Percentiles rank a stretch among this genome's conserved stretches.
These are phyloP conservation scores for Campoplex capitator DNA, from an alignment of 2,888 invertebrate genomes.

Conservation along the genomic window DNA sequence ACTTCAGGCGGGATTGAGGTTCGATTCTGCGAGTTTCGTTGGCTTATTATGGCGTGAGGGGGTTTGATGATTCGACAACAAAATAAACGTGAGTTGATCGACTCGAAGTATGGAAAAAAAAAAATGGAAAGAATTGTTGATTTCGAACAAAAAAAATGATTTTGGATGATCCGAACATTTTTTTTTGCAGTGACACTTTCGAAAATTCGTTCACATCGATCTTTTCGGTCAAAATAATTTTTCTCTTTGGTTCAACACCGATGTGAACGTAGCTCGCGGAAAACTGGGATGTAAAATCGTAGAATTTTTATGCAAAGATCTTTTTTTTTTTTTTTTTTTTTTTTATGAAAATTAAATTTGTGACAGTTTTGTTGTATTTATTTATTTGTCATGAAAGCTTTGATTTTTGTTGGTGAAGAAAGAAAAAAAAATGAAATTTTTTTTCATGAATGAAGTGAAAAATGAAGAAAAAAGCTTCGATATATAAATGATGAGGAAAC, in stretches of 20 bases:
- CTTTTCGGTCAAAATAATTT: neutral
- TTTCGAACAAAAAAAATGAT: neutral
- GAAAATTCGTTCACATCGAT: neutral
- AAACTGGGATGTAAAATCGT: neutral
- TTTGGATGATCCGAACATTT: neutral
- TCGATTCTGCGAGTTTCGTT: slow-evolving; percentile 42
- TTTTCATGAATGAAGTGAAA: slow-evolving; percentile 17
- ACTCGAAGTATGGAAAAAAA: slow-evolving; percentile 29
- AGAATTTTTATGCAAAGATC: neutral
- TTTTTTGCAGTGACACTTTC: neutral
- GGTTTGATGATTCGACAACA: slow-evolving; percentile 67
- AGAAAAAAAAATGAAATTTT: slow-evolving; percentile 9
- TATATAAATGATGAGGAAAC: slow-evolving; percentile 46
- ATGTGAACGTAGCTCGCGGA: neutral
- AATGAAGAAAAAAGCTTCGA: slow-evolving; percentile 50
- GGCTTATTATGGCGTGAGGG: slow-evolving; percentile 71
- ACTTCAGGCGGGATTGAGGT: slow-evolving; percentile 36
- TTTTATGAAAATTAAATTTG: neutral
- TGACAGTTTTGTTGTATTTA: neutral
- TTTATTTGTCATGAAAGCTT: neutral
- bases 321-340: too few relatives aligned
- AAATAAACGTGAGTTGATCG: slow-evolving; percentile 32
- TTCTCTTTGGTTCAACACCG: neutral
- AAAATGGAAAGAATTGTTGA: neutral
- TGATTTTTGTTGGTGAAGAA: neutral